Conservation (phyloP, 2,113 vertebrate species). For the Agapornis roseicollis region DNA sequence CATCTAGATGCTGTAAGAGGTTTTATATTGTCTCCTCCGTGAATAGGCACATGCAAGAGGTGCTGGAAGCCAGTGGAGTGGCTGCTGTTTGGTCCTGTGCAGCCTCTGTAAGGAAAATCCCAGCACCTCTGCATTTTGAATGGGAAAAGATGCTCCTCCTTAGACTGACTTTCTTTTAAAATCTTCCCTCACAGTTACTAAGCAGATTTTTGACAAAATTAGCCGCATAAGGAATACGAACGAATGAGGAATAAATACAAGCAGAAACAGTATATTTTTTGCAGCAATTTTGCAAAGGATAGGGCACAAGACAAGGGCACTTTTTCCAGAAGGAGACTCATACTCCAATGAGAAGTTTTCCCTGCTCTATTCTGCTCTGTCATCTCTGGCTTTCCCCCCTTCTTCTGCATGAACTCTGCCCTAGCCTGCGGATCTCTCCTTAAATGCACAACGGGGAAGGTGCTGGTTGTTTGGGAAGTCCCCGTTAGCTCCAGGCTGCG, state of each 20-base stretch:
- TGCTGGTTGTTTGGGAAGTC: background rate
- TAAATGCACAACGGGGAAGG: background rate
- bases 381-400: background rate
- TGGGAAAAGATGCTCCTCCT: background rate
- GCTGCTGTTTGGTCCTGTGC: fast-evolving
- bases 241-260: background rate
- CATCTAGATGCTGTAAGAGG: background rate
- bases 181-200: background rate
- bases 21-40: background rate
- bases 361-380: background rate
- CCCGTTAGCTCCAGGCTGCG: background rate
- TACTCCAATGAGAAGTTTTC: background rate
- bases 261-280: background rate
- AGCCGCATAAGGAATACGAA: background rate
- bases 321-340: background rate
- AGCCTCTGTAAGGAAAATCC: background rate
- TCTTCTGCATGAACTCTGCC: background rate
- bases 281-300: background rate
- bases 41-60: background rate
- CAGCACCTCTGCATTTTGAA: background rate
- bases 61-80: background rate
- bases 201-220: background rate
- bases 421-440: background rate
- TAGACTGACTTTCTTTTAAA: background rate
- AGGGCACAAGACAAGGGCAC: background rate